phyloP scores from a whole-genome alignment of 2,888 invertebrate species.

The Hydropsyche betteni region DNA sequence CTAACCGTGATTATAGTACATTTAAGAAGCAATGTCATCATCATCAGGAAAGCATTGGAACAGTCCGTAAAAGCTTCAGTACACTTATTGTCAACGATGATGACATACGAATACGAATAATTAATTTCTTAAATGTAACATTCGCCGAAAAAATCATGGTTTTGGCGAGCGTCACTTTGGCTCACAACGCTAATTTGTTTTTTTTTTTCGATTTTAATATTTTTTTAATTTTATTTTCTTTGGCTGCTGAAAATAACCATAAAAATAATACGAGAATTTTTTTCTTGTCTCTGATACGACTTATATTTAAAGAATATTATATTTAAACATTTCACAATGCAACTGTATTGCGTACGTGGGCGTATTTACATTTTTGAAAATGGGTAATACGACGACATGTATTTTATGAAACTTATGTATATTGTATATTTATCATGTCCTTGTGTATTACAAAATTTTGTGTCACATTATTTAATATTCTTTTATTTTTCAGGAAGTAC shows the following conservation, averaged over 20 bases:
- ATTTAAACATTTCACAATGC: conserved; percentile 24
- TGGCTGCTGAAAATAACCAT: conserved; percentile 30
- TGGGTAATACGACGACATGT: conserved; percentile 34
- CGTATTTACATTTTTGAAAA: conserved; percentile 46
- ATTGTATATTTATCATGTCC: conserved; percentile 12
- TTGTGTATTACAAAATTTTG: not conserved
- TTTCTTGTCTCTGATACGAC: conserved; percentile 15
- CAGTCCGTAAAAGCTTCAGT: too few species aligned
- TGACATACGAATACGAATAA: not conserved
- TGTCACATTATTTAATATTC: not conserved
- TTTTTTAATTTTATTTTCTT: conserved; percentile 29
- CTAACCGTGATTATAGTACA: conserved; percentile 9
- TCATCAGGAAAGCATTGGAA: not conserved
- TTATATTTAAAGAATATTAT: conserved; percentile 2
- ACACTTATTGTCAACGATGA: not conserved
- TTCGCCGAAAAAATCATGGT: conserved; percentile 12
- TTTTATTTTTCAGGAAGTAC: conserved; percentile 28
- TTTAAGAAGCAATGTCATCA: conserved; percentile 22
- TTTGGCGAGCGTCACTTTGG: conserved; percentile 28
- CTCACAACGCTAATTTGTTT: conserved; percentile 31
- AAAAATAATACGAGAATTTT: conserved; percentile 5
- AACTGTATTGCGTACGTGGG: conserved; percentile 46
- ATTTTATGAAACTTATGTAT: conserved; percentile 27
- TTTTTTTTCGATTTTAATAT: conserved; percentile 25
- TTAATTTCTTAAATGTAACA: conserved; percentile 19